A percentile compares a stretch with the other conserved stretches of the same genome.
phyloP scores from a whole-genome alignment of 2,797 vertebrate species.

The Pyrocephalus nanus region DNA sequence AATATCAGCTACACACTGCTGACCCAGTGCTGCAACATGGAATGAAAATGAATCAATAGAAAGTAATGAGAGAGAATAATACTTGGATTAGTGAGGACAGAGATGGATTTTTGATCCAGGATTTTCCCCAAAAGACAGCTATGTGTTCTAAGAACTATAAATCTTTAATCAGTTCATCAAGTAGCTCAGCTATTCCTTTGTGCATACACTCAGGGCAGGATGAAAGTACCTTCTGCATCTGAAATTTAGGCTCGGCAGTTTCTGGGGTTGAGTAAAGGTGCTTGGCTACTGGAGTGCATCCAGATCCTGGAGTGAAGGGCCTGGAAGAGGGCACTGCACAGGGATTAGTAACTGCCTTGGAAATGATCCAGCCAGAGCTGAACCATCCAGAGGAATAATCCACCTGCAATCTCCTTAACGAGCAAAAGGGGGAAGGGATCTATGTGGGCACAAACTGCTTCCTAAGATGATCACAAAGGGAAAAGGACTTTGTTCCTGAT shows the following conservation, averaged over 20 bases:
- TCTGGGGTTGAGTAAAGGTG: background rate
- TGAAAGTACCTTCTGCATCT: background rate
- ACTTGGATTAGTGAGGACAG: constrained; percentile 3
- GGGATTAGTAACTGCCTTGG: background rate
- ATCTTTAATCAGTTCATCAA: constrained; percentile 59
- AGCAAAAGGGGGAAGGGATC: background rate
- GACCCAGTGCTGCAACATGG: background rate
- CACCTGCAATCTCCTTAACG: background rate
- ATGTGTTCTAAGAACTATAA: constrained; percentile 34
- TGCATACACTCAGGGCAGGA: background rate
- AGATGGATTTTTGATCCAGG: constrained; percentile 32
- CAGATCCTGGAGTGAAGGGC: background rate
- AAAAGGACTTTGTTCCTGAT: background rate
- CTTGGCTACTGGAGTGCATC: background rate
- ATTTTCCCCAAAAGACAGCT: constrained; percentile 14
- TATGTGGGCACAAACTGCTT: background rate
- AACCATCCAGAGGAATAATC: background rate
- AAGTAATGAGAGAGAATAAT: constrained; percentile 43
- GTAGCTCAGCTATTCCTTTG: background rate
- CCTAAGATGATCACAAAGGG: background rate
- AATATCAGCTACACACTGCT: background rate
- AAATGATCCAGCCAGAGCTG: background rate
- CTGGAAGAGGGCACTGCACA: background rate
- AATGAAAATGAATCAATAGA: constrained; percentile 46
- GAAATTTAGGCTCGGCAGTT: background rate